These are phyloP conservation scores for Synergus itoensis DNA, from an alignment of 2,888 invertebrate species.

Conservation along the genomic window DNA sequence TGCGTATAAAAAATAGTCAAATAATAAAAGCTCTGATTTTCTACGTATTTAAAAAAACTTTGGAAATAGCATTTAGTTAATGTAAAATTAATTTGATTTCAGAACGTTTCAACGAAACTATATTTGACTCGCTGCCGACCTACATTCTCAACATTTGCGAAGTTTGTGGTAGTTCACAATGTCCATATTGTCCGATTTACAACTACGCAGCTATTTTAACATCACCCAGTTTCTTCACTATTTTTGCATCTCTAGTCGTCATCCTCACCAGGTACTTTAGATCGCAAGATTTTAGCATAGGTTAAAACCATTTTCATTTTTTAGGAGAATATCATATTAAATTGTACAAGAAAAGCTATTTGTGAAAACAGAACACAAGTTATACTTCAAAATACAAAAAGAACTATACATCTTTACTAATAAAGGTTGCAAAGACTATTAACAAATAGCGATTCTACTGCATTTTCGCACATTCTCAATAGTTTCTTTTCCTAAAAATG, in stretches of 20 bases:
- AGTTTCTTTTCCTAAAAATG: neutral
- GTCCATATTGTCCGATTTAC: conserved; percentile 94
- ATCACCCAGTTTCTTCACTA: conserved; percentile 65
- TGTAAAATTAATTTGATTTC: conserved; percentile 67
- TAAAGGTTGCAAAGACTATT: neutral
- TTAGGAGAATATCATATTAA: conserved; percentile 30
- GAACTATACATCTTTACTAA: neutral
- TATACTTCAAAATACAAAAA: neutral
- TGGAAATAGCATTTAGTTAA: neutral
- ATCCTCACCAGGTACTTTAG: conserved; percentile 63
- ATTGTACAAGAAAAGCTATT: neutral
- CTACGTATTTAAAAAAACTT: neutral
- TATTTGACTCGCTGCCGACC: conserved; percentile 92
- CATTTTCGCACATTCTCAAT: neutral
- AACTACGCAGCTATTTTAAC: conserved; percentile 81
- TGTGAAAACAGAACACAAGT: neutral
- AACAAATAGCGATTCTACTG: neutral
- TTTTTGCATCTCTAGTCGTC: conserved; percentile 60
- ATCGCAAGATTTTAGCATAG: conserved; percentile 66
- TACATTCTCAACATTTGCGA: conserved; percentile 95
- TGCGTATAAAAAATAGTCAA: conserved; percentile 73
- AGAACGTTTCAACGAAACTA: conserved; percentile 95
- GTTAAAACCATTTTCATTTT: conserved; percentile 54
- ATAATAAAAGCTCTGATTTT: neutral
- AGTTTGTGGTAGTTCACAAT: conserved; percentile 96